Conservation (phyloP, 2,113 vertebrate genomes). For the Nesogale talazaci region DNA sequence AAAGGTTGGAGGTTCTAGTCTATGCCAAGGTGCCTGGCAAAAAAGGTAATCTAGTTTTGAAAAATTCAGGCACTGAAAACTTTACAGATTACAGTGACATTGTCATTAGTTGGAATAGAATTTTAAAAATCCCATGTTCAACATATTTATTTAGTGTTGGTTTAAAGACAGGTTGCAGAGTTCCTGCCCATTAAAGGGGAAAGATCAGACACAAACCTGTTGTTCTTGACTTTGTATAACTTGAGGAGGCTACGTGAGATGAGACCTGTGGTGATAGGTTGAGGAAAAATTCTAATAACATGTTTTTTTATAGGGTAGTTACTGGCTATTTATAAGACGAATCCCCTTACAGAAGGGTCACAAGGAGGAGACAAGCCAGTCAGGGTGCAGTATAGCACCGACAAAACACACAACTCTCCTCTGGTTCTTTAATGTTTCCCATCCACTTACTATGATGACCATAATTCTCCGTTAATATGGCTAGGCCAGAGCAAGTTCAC, state of each 20-base stretch:
- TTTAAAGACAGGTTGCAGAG: background rate
- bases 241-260: background rate
- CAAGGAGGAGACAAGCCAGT: too few relatives aligned
- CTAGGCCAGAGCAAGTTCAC: too few relatives aligned
- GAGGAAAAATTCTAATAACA: background rate
- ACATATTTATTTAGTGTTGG: background rate
- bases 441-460: too few relatives aligned
- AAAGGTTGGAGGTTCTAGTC: background rate
- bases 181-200: background rate
- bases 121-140: background rate
- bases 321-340: too few relatives aligned
- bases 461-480: too few relatives aligned
- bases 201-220: background rate
- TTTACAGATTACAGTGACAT: background rate
- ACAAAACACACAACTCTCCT: too few relatives aligned
- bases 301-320: too few relatives aligned
- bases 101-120: background rate
- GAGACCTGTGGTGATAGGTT: background rate
- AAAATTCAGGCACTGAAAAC: background rate
- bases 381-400: too few relatives aligned
- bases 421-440: too few relatives aligned
- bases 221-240: background rate
- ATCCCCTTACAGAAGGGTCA: too few relatives aligned
- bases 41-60: background rate
- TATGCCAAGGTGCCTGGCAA: background rate